Evolutionary conservation across 2,888 invertebrate species (phyloP).

Genomic region (Polydrusus tereticollis): DNA sequence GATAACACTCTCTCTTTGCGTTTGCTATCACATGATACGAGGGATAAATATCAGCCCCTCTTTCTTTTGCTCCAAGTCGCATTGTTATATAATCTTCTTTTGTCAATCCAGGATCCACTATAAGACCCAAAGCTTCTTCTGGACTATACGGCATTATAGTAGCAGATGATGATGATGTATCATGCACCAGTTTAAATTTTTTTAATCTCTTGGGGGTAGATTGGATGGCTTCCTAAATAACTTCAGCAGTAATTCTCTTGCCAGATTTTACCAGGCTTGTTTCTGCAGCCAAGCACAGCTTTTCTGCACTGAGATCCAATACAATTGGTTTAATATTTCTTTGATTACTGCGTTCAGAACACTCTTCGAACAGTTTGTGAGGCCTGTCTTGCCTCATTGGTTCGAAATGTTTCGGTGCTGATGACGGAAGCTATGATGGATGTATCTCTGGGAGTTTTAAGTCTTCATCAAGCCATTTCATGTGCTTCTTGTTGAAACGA

Average conservation of each 20-base stretch:
- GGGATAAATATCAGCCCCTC: constrained; percentile 28
- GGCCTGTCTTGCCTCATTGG: neutral
- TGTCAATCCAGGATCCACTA: constrained; percentile 15
- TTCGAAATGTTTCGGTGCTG: neutral
- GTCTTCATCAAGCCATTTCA: neutral
- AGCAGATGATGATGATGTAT: neutral
- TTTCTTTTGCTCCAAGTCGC: constrained; percentile 29
- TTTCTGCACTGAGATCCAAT: neutral
- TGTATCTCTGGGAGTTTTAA: neutral
- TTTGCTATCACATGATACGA: constrained; percentile 33
- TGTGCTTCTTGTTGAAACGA: neutral
- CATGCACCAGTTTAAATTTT: neutral
- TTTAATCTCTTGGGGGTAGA: neutral
- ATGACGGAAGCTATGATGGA: neutral
- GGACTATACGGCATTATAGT: neutral
- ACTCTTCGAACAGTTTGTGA: neutral
- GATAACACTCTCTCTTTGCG: constrained; percentile 33
- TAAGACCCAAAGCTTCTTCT: constrained; percentile 20
- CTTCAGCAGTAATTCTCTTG: constrained; percentile 2
- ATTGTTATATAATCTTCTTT: constrained; percentile 20
- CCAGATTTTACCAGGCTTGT: neutral
- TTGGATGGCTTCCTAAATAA: neutral
- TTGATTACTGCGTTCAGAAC: neutral
- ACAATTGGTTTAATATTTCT: neutral
- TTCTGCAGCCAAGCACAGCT: neutral